Percentiles rank a stretch among this genome's conserved stretches.
These are phyloP conservation scores for Lepus timidus DNA, from an alignment of 2,113 vertebrate species.

Conservation along the genomic window DNA sequence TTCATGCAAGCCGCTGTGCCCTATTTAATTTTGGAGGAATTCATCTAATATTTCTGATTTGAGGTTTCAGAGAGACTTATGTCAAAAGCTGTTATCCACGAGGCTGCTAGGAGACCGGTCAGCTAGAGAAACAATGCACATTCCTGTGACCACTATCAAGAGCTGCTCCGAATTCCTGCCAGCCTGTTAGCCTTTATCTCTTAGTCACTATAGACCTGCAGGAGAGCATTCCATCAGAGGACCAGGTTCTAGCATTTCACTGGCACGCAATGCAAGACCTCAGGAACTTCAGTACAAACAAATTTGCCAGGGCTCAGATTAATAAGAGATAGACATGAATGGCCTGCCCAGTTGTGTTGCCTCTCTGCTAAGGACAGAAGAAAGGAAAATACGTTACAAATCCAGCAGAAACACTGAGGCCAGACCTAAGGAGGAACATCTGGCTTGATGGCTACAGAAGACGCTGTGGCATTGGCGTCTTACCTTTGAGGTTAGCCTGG, in stretches of 20 bases:
- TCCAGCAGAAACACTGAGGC: background rate
- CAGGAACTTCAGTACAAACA: slow-evolving; percentile 72
- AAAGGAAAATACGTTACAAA: slow-evolving; percentile 46
- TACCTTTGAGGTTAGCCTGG: background rate
- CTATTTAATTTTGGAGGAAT: slow-evolving; percentile 24
- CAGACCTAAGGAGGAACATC: background rate
- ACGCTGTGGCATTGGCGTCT: slow-evolving; percentile 5
- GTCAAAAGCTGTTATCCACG: background rate
- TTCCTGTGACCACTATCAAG: slow-evolving; percentile 53
- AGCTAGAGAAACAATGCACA: slow-evolving; percentile 61
- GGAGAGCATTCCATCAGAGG: slow-evolving; percentile 71
- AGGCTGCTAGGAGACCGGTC: background rate
- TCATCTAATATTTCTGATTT: slow-evolving; percentile 25
- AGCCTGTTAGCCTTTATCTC: slow-evolving; percentile 58
- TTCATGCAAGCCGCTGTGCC: background rate
- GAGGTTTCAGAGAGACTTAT: background rate
- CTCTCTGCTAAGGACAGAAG: background rate
- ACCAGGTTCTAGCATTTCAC: slow-evolving; percentile 71
- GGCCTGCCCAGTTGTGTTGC: background rate
- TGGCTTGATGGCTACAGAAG: background rate
- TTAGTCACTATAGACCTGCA: slow-evolving; percentile 62
- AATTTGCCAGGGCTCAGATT: slow-evolving; percentile 61
- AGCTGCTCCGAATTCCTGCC: slow-evolving; percentile 35
- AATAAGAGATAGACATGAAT: slow-evolving; percentile 58
- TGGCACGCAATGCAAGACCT: slow-evolving; percentile 71